Conservation (phyloP, 1,140 invertebrate genomes). For the Bradynema listronoti region DNA sequence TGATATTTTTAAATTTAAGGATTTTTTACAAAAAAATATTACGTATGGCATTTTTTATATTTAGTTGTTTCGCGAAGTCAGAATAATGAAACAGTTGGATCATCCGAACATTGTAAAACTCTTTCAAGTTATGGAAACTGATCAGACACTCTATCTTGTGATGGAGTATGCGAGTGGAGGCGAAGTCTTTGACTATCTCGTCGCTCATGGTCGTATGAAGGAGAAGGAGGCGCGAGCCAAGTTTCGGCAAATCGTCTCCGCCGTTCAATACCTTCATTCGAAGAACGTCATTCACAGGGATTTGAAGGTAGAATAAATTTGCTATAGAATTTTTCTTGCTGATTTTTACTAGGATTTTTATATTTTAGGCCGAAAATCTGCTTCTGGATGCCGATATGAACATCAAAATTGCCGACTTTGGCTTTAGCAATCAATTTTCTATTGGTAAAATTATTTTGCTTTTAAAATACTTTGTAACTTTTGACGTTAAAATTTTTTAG, state of each 20-base stretch:
- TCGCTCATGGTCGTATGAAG: slow-evolving; percentile 98
- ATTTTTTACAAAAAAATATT: background rate
- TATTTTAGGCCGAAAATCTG: slow-evolving; percentile 80
- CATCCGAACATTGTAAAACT: slow-evolving; percentile 99
- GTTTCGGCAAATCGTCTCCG: slow-evolving; percentile 98
- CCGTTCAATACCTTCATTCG: slow-evolving; percentile 99
- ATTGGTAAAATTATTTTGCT: slow-evolving; percentile 13
- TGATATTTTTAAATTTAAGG: slow-evolving; percentile 32
- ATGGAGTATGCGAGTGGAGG: slow-evolving; percentile 68
- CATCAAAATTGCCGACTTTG: slow-evolving; percentile 99
- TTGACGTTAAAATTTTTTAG: slow-evolving; percentile 63
- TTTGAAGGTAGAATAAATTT: slow-evolving; percentile 64
- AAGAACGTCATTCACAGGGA: slow-evolving; percentile 98
- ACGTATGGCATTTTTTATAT: background rate
- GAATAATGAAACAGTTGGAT: slow-evolving; percentile 99
- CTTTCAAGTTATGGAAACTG: slow-evolving; percentile 99
- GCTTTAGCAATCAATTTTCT: slow-evolving; percentile 97
- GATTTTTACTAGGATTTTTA: background rate
- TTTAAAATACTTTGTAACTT: background rate
- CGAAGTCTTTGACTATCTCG: slow-evolving; percentile 98
- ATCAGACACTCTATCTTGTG: slow-evolving; percentile 96
- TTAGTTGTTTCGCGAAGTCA: slow-evolving; percentile 84
- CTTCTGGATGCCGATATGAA: slow-evolving; percentile 98
- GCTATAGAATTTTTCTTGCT: slow-evolving; percentile 62
- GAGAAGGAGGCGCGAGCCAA: slow-evolving; percentile 99